Evolutionary conservation across 2,113 vertebrate genomes (phyloP), one percentile per base, ranked within the genome.

Genomic region (Tauraco erythrolophus): DNA sequence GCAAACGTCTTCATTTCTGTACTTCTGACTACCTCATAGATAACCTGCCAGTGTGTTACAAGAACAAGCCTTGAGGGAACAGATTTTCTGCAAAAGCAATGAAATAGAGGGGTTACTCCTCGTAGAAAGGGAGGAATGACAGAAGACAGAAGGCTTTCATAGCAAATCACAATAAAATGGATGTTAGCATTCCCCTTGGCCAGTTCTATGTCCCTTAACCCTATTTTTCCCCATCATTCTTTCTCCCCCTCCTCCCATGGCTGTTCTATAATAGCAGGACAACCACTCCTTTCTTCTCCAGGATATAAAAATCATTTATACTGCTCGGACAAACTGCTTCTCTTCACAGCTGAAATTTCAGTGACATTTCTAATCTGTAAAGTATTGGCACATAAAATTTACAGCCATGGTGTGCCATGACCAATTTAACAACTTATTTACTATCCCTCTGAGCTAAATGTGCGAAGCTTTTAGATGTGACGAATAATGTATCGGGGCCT

Each of bases 81-180:
- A 82, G 31, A 61, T 89, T 90, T 84, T 91, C 77, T 92, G 50
- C 54, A 82, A 92, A 85, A 83, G 28, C 35, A 83, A 61, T 24
- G 70, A 88, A 93, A 89, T 53, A 4, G 50, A 78, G 50, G 57
- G 7, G n/a, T 61, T 85, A 48, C 5, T 21, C 39, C 77, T 82
- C 37, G 83, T 5, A 90, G 70, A 88, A 94, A 83, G 45, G 53
- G 70, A 89, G 27, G 10, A 79, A 85, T 72, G 37, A 76, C 37
- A 88, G 53, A 93, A 94, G 77, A 88, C 81, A 94, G 48, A 87
- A 93, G 39, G 8, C 28, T 77, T 90, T 88, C 24, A 80, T 35
- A 65, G 51, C 15, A 65, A 53, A 88, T 77, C 54, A 43, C 41
- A 74, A 61, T 83, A 62, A 80, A 93, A 96, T 69, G 23, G 65